Evolutionary conservation across 2,113 vertebrate species (phyloP), one percentile per base, ranked within the genome.

Genomic region (Sylvilagus bachmani): DNA sequence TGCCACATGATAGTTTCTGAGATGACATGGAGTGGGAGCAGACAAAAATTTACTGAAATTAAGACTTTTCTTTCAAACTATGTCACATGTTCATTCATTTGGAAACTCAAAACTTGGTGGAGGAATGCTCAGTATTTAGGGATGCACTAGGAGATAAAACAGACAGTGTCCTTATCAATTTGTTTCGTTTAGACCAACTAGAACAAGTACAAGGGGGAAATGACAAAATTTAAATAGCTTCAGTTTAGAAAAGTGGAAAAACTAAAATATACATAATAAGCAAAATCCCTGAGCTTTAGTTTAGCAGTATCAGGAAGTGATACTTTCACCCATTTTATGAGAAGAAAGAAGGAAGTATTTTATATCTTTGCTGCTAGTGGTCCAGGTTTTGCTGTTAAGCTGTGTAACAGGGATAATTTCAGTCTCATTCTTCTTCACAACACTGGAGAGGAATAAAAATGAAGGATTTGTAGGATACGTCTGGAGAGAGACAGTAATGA

Each of bases 391-490:
- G 36, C 14, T 0, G 22, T n/a, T 31, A 58, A 79, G 38, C 69
- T 82, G 67, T 80, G 21, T 67, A 53, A 80, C 78, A 82, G 6
- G 8, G 75, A 94, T 77, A 67, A 86, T 74, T 86, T 92, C 53
- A 84, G 66, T 25, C 64, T 66, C 58, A 55, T 27, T 69, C 53
- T 85, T 84, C 62, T 85, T 33, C 24, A 27, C 33, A 81, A 69
- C 62, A 74, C 79, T 61, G 64, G 55, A 94, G 92, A 84, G 84
- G 77, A 90, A 92, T 96, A 55, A 91, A 96, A 75, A 97, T 86
- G 91, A 95, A 94, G 66, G 51, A 36, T 61, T 82, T 64, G 2
- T 44, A 61, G 44, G 44, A 86, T 70, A 82, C 64, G 89, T 95
- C 83, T 80, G 70, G 66, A 94, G 51, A 92, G 38, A 88, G 78